Percentiles rank a stretch among this genome's conserved stretches.
Evolutionary conservation across 2,888 invertebrate genomes (phyloP).

Genomic region (Limenitis camilla): DNA sequence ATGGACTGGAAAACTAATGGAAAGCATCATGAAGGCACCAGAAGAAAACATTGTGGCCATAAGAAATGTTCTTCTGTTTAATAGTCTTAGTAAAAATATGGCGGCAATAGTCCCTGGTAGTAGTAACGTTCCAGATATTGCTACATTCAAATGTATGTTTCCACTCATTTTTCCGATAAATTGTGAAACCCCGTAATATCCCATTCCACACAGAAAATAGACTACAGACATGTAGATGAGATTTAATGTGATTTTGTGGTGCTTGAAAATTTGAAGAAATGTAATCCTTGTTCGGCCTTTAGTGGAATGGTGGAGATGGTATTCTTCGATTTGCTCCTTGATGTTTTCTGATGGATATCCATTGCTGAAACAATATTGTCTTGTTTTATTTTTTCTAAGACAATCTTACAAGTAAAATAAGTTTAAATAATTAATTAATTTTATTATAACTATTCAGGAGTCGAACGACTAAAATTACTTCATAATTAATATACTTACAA

Average conservation of each 20-base stretch:
- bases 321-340: slow-evolving; percentile 41
- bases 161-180: slow-evolving; percentile 84
- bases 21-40: slow-evolving; percentile 46
- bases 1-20: slow-evolving; percentile 36
- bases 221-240: slow-evolving; percentile 79
- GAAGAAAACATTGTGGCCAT: slow-evolving; percentile 67
- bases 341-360: slow-evolving; percentile 33
- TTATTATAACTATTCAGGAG: too few relatives aligned
- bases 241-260: slow-evolving; percentile 73
- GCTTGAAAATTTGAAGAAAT: slow-evolving; percentile 50
- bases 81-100: slow-evolving; percentile 71
- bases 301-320: slow-evolving; percentile 23
- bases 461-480: too few relatives aligned
- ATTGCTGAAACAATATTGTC: slow-evolving; percentile 41
- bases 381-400: too few relatives aligned
- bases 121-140: slow-evolving; percentile 79
- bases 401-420: too few relatives aligned
- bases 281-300: slow-evolving; percentile 29
- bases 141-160: slow-evolving; percentile 84
- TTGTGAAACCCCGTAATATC: slow-evolving; percentile 88
- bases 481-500: slow-evolving; percentile 46
- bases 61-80: slow-evolving; percentile 77
- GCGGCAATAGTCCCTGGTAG: slow-evolving; percentile 76
- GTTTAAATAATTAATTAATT: too few relatives aligned
- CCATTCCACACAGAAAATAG: slow-evolving; percentile 86